Conservation (phyloP, 1,140 invertebrate genomes). For the Eupristina koningsbergeri region DNA sequence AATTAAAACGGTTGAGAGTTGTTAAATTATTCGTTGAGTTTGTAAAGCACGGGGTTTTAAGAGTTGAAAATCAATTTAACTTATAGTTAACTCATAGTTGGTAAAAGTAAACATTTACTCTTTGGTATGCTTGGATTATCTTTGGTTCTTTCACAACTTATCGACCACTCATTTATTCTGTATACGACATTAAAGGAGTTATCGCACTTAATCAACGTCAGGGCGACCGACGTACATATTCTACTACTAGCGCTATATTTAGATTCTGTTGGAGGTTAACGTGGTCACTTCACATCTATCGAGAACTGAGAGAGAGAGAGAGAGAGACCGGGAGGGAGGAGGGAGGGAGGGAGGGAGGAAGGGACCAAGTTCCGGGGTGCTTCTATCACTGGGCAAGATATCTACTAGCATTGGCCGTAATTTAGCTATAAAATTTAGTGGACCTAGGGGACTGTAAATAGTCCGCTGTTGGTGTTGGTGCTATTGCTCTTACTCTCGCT, state of each 20-base stretch:
- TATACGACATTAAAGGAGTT: slow-evolving; percentile 56
- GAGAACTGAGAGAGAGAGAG: neutral
- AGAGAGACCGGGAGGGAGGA: neutral
- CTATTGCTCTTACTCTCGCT: slow-evolving; percentile 36
- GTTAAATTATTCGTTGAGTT: no score
- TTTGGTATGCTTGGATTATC: neutral
- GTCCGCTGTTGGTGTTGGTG: slow-evolving; percentile 24
- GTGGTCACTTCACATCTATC: neutral
- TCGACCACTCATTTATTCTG: slow-evolving; percentile 22
- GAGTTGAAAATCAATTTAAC: neutral
- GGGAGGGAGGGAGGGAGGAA: neutral
- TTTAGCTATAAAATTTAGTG: slow-evolving; percentile 57
- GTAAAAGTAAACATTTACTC: neutral
- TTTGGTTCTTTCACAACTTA: neutral
- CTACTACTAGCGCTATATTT: slow-evolving; percentile 41
- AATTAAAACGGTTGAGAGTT: no score
- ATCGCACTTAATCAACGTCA: slow-evolving; percentile 55
- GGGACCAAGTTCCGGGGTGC: slow-evolving; percentile 35
- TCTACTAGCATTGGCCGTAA: slow-evolving; percentile 52
- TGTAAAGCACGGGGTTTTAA: no score
- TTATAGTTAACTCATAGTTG: no score
- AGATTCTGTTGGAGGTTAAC: slow-evolving; percentile 39
- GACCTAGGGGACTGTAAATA: slow-evolving; percentile 48
- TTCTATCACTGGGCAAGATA: slow-evolving; percentile 52
- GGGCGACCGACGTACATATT: slow-evolving; percentile 27